These are phyloP conservation scores for Nomada fucata DNA, from an alignment of 2,888 invertebrate species.

Conservation along the genomic window DNA sequence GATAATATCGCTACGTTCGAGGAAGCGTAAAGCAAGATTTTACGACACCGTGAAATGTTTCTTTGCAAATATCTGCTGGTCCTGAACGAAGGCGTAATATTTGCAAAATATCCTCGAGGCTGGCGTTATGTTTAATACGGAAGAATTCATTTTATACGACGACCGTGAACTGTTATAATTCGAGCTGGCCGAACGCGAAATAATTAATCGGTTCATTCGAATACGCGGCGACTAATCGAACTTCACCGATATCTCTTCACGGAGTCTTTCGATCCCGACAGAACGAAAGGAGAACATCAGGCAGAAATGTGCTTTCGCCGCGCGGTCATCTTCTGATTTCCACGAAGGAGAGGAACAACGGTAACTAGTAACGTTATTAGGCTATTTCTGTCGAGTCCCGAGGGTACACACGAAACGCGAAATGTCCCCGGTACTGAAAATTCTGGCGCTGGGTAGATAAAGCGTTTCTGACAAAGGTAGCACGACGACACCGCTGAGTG, in stretches of 20 bases:
- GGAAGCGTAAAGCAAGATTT: conserved; percentile 21
- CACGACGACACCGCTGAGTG: conserved; percentile 66
- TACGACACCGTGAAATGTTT: conserved; percentile 19
- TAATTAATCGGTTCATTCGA: background rate
- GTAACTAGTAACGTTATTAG: conserved; percentile 44
- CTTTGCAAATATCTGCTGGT: background rate
- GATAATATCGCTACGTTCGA: background rate
- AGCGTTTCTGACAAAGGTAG: conserved; percentile 64
- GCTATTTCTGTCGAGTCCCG: conserved; percentile 44
- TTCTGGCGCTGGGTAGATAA: conserved; percentile 57
- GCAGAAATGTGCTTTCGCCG: background rate
- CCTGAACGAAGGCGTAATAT: background rate
- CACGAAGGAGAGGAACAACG: background rate
- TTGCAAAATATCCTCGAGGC: background rate
- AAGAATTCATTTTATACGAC: background rate
- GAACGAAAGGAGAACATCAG: background rate
- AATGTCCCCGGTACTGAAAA: conserved; percentile 60
- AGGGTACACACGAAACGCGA: conserved; percentile 47
- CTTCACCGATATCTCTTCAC: background rate
- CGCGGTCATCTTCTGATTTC: conserved; percentile 19
- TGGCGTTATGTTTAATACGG: background rate
- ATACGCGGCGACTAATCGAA: conserved; percentile 1
- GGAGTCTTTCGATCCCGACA: too few species aligned
- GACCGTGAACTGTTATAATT: background rate
- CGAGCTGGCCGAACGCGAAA: background rate